Evolutionary conservation across 1,140 invertebrate species (phyloP).

Genomic region (Pogonus chalceus): DNA sequence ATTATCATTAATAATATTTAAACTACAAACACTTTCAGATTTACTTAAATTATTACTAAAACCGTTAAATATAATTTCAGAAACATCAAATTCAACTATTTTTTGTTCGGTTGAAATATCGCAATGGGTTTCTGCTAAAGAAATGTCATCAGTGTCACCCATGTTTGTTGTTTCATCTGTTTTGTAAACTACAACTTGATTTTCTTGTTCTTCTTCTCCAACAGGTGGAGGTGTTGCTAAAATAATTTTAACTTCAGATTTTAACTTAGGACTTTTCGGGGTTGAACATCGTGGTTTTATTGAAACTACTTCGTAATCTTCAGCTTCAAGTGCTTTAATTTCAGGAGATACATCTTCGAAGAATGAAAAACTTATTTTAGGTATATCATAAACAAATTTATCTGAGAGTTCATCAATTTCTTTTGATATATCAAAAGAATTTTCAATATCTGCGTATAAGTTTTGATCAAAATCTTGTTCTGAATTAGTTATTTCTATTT

Average conservation of each 20-base stretch:
- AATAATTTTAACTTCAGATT: conserved; percentile 21
- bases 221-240: conserved; percentile 13
- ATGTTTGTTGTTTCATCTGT: not conserved
- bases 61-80: not conserved
- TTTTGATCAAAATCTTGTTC: not conserved
- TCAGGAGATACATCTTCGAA: conserved; percentile 15
- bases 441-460: conserved; percentile 1
- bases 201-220: conserved; percentile 8
- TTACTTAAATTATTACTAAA: conserved; percentile 19
- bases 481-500: not conserved
- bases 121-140: not conserved
- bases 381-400: conserved; percentile 29
- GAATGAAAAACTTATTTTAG: conserved; percentile 32
- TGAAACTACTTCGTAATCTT: conserved; percentile 11
- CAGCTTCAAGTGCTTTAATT: conserved; percentile 12
- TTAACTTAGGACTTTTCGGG: conserved; percentile 5
- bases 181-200: not conserved
- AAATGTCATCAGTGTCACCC: not conserved
- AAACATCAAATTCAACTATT: conserved; percentile 9
- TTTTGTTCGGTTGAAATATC: conserved; percentile 5
- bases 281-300: conserved; percentile 16
- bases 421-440: not conserved
- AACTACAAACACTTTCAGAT: conserved; percentile 30
- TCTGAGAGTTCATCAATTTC: conserved; percentile 4
- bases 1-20: conserved; percentile 13